Evolutionary conservation across 2,797 vertebrate genomes (phyloP), one percentile per base, ranked within the genome.

Genomic region (Protonibea diacanthus): DNA sequence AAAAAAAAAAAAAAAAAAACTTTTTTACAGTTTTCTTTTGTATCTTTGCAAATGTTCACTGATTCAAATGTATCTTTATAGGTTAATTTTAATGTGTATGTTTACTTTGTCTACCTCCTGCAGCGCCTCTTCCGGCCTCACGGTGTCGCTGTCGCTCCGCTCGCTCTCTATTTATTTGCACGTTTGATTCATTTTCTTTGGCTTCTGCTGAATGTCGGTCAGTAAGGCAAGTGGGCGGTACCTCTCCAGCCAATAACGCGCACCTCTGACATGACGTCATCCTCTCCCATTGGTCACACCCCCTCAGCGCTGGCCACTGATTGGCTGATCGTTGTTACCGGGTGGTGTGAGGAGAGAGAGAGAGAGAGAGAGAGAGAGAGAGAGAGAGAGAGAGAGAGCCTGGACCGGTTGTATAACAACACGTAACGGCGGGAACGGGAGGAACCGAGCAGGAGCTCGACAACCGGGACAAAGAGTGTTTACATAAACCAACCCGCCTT

Each of bases 271-370:
- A 17, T 68, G 44, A 48, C 53, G 33, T 69, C 48, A 7, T 20
- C 23, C 21, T 49, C 73, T 80, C 23, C 60, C 68, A 95, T 94
- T 94, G 94, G 94, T 94, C 93, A 93, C 94, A 75, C 94, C 94
- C 94, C 88, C 89, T 84, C 63, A 51, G 42, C 9, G 6, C 56
- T 14, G 74, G 49, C 18, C 42, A 45, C 13, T 38, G 92, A 95
- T 95, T 95, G 89, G 95, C 18, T 62, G 77, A 59, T 2, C 49
- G 84, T 69, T 94, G 93, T 95, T 94, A 93, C 94, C 87, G 91
- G 93, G 93, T 89, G 84, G 74, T 33, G 80, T 45, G 76, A 56
- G 79, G 79, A 90, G 82, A 83, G 71, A 21, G 40, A 42, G 51
- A 45, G 38, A 11, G 82, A 83, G 72, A 25, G 40, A 42, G 49